Conservation (phyloP, 2,113 vertebrate species). For the Gadus chalcogrammus region DNA sequence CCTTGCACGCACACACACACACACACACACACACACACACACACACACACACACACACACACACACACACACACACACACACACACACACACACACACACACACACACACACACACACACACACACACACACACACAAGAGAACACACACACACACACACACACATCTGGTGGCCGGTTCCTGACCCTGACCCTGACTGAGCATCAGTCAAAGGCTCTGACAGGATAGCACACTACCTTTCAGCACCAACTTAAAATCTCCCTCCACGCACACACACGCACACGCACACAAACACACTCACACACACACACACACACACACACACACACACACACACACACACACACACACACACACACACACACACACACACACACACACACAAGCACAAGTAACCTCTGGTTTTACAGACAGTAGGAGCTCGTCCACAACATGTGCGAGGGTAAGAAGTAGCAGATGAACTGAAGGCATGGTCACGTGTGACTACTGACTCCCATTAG, state of each 20-base stretch:
- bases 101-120: neutral
- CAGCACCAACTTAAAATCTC: constrained; percentile 27
- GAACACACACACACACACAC: constrained; percentile 7
- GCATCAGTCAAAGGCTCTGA: constrained; percentile 44
- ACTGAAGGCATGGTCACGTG: too few relatives aligned
- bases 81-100: neutral
- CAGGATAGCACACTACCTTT: constrained; percentile 42
- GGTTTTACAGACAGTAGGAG: too few relatives aligned
- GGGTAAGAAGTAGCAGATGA: too few relatives aligned
- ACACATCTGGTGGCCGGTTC: constrained; percentile 39
- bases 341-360: constrained; percentile 13
- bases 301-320: constrained; percentile 15
- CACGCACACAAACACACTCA: constrained; percentile 16
- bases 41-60: constrained; percentile 17
- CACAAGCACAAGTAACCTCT: neutral
- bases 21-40: constrained; percentile 10
- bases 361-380: constrained; percentile 8
- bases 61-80: neutral
- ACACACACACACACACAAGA: constrained; percentile 15
- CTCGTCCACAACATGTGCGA: too few relatives aligned
- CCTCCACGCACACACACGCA: constrained; percentile 10
- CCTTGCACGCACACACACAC: neutral
- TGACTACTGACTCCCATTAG: too few relatives aligned
- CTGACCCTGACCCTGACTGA: constrained; percentile 45
- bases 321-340: constrained; percentile 19